Evolutionary conservation across 2,797 vertebrate species (phyloP).

Genomic region (Chaetodon trifasciatus): DNA sequence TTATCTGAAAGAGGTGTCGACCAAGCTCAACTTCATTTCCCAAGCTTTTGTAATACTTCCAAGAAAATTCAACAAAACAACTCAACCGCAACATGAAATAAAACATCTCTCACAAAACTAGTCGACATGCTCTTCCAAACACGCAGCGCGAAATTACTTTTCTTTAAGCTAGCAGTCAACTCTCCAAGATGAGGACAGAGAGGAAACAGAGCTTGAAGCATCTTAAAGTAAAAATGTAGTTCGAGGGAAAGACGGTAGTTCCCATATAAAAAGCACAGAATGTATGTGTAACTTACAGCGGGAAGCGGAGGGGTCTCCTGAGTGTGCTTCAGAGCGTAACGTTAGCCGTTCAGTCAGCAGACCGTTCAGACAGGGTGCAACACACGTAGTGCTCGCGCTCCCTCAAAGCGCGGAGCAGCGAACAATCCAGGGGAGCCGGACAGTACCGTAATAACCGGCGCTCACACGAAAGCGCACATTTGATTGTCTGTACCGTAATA

Average conservation of each 20-base stretch:
- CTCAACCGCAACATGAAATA: background rate
- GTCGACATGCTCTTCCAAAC: background rate
- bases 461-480: slow-evolving; percentile 9
- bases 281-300: slow-evolving; percentile 56
- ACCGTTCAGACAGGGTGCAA: slow-evolving; percentile 28
- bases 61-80: background rate
- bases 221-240: slow-evolving; percentile 21
- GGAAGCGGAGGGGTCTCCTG: slow-evolving; percentile 20
- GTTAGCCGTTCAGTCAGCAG: background rate
- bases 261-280: background rate
- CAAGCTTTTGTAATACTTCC: background rate
- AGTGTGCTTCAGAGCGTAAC: slow-evolving; percentile 26
- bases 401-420: slow-evolving; percentile 51
- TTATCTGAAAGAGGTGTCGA: background rate
- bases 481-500: slow-evolving; percentile 66
- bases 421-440: slow-evolving; percentile 48
- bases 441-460: slow-evolving; percentile 70
- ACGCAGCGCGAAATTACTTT: background rate
- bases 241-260: background rate
- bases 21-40: slow-evolving; percentile 29
- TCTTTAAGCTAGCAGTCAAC: slow-evolving; percentile 37
- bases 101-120: background rate
- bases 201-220: slow-evolving; percentile 13
- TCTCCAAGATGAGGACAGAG: slow-evolving; percentile 11
- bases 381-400: slow-evolving; percentile 24